A percentile compares a stretch with the other conserved stretches of the same genome.
Evolutionary conservation across 2,797 vertebrate species (phyloP).

Genomic region (Oceanodroma leucorhoa): DNA sequence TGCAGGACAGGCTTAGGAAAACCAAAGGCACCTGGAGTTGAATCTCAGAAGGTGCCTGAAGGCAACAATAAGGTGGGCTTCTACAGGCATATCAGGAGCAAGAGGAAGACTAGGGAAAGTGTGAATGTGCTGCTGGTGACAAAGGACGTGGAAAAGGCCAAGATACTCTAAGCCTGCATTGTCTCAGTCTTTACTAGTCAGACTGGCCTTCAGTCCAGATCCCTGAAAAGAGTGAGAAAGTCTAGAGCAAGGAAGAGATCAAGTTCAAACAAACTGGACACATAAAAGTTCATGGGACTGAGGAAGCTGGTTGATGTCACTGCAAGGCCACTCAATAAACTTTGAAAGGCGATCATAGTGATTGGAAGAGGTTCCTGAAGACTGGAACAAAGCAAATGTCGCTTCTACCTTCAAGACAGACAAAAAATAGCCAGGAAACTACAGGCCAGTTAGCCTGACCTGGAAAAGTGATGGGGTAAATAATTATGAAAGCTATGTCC

Average conservation of each 20-base stretch:
- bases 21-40: neutral
- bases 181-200: neutral
- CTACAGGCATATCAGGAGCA: neutral
- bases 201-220: neutral
- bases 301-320: neutral
- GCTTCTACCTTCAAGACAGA: neutral
- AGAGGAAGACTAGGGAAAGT: neutral
- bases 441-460: neutral
- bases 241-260: neutral
- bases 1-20: neutral
- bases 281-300: neutral
- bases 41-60: neutral
- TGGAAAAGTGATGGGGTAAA: neutral
- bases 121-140: neutral
- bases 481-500: neutral
- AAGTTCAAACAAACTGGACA: neutral
- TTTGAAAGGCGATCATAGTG: neutral
- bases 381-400: neutral
- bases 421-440: neutral
- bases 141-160: neutral
- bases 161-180: neutral
- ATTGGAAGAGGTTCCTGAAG: neutral
- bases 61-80: neutral
- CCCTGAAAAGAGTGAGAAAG: neutral
- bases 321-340: neutral